Evolutionary conservation across 2,888 invertebrate genomes (phyloP).

Genomic region (Salticus scenicus): DNA sequence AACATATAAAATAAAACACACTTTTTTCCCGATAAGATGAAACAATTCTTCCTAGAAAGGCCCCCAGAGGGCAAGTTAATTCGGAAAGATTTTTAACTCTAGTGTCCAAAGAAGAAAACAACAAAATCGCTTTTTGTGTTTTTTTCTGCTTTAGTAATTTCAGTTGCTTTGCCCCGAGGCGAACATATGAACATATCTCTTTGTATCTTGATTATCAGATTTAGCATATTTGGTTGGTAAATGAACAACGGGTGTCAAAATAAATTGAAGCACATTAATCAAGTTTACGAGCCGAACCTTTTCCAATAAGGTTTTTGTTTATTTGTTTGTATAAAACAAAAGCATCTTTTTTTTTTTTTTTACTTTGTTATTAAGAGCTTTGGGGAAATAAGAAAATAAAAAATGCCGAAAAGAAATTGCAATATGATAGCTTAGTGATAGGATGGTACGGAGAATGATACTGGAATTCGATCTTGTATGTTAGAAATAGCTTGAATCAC

Average conservation of each 20-base stretch:
- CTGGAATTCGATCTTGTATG: too few relatives aligned
- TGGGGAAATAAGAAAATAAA: too few relatives aligned
- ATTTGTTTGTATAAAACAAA: background rate
- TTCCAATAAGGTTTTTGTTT: background rate
- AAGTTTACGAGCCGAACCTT: background rate
- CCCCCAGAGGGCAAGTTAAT: conserved; percentile 59
- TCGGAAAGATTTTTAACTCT: conserved; percentile 47
- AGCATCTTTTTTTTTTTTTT: too few relatives aligned
- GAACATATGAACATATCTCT: background rate
- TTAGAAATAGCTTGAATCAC: too few relatives aligned
- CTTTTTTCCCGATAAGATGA: conserved; percentile 55
- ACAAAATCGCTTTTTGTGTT: background rate
- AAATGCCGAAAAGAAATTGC: too few relatives aligned
- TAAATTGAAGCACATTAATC: background rate
- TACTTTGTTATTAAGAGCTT: too few relatives aligned
- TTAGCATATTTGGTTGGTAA: background rate
- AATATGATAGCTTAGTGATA: too few relatives aligned
- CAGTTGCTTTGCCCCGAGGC: background rate
- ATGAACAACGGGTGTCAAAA: background rate
- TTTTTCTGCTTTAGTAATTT: background rate
- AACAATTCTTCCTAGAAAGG: conserved; percentile 49
- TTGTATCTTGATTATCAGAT: background rate
- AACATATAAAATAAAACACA: conserved; percentile 26
- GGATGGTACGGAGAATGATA: too few relatives aligned
- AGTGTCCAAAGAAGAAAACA: background rate